phyloP scores from a whole-genome alignment of 2,797 vertebrate genomes.

The Columba guinea region DNA sequence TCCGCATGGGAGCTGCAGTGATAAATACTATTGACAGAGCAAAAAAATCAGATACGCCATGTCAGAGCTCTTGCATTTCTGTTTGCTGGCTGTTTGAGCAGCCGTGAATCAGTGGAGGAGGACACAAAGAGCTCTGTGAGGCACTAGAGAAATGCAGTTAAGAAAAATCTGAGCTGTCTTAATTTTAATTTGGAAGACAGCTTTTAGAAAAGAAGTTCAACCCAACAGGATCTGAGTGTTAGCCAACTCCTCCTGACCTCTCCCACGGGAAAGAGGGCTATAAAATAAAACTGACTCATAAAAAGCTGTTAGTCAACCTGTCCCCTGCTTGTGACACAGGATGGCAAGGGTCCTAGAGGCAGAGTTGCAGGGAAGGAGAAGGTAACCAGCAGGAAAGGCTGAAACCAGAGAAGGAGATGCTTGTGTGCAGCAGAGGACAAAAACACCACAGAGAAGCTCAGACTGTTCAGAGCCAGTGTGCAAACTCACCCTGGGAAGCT shows the following conservation, averaged over 20 bases:
- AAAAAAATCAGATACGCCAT: conserved; percentile 1
- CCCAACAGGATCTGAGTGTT: conserved; percentile 19
- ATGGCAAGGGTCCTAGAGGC: conserved; percentile 2
- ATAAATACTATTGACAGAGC: conserved; percentile 23
- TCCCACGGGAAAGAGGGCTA: conserved; percentile 45
- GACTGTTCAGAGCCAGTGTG: neutral
- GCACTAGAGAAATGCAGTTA: neutral
- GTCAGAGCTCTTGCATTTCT: neutral
- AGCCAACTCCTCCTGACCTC: conserved; percentile 28
- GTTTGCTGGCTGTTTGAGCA: neutral
- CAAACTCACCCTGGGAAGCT: neutral
- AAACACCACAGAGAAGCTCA: neutral
- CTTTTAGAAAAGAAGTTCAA: conserved; percentile 12
- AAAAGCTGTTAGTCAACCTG: conserved; percentile 41
- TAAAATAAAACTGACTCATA: conserved; percentile 41
- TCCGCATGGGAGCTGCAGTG: neutral
- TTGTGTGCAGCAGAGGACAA: neutral
- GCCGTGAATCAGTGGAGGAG: conserved; percentile 30
- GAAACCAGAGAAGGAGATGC: neutral
- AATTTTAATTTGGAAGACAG: conserved; percentile 25
- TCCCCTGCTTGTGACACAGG: neutral
- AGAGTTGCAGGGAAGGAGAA: neutral
- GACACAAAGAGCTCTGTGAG: conserved; percentile 41
- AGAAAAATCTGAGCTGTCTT: conserved; percentile 7
- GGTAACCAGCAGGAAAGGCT: neutral